Base-by-base conservation (phyloP, 2,797 vertebrate genomes). In the Geotrypetes seraphini region DNA sequence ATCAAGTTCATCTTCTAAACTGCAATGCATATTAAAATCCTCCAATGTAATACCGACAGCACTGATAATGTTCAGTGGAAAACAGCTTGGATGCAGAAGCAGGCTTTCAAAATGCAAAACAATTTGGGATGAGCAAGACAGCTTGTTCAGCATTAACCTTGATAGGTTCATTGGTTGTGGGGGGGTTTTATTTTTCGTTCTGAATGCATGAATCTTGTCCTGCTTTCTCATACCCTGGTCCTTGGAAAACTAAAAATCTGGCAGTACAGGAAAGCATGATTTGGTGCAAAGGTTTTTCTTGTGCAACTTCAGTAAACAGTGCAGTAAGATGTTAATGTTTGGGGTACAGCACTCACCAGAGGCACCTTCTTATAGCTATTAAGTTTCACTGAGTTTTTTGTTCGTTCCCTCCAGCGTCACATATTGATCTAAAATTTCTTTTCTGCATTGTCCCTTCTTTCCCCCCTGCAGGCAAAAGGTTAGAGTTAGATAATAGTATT, bases 401-500 rank as follows among this genome's bases (percentile, higher is more conserved):
- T 61, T 52, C 31, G 44, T 46, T 65, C 43, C 33, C 47, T 63
- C 40, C 12, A 44, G 57, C 61, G 51, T 58, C 39, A 3, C 28
- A 33, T 78, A 79, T 74, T 60, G 78, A 84, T 73, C 65, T 63
- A 22, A 55, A 43, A 50, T 63, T 40, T 61, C 57, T 68, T 81
- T 61, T 62, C 48, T 38, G 60, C 47, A 50, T 57, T 65, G 39
- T 66, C 47, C 71, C 52, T 53, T 43, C 44, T 63, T 53, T 71
- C 59, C 60, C 47, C 70, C 66, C 74, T 73, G 56, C 55, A 69
- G 75, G 73, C 73, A 68, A 66, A 69, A 64, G 69, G 64, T 62
- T 69, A 77, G 62, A 71, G 48, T 69, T 68, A 76, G 69, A 75
- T 79, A 74, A 79, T 70, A 60, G 65, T 59, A 74, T 80, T 85